A percentile compares a stretch with the other conserved stretches of the same genome.
phyloP scores from a whole-genome alignment of 2,113 vertebrate genomes.

The Coptodon bakossiorum region DNA sequence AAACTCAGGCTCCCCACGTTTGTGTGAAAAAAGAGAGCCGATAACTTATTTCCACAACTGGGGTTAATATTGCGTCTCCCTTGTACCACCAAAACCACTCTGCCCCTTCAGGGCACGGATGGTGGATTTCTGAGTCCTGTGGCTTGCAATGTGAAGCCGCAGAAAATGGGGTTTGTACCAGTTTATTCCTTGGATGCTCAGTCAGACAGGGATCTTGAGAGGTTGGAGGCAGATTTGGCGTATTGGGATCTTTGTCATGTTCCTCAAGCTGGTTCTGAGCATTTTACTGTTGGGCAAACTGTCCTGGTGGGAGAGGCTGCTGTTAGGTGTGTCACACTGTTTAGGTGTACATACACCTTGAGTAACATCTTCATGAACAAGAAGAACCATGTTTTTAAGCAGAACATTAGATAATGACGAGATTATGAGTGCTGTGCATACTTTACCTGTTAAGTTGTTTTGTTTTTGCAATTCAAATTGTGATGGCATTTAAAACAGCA shows the following conservation, averaged over 20 bases:
- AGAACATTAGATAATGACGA: background rate
- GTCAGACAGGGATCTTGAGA: background rate
- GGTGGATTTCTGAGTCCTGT: background rate
- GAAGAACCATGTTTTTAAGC: background rate
- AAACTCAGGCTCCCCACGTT: fast-evolving
- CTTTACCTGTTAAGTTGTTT: background rate
- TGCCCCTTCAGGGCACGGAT: background rate
- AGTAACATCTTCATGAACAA: background rate
- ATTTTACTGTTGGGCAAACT: background rate
- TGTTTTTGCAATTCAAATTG: background rate
- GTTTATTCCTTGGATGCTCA: background rate
- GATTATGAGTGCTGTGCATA: background rate
- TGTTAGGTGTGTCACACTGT: background rate
- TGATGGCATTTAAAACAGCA: fast-evolving
- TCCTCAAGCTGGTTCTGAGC: background rate
- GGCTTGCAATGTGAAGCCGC: background rate
- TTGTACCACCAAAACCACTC: background rate
- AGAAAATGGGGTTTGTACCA: background rate
- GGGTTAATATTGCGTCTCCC: background rate
- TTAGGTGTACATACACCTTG: background rate
- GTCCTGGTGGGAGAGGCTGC: background rate
- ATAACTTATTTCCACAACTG: background rate
- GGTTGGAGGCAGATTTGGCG: background rate
- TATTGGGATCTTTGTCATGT: background rate
- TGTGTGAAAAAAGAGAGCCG: background rate